phyloP scores from a whole-genome alignment of 1,140 invertebrate genomes.

The Calliopsis andreniformis region DNA sequence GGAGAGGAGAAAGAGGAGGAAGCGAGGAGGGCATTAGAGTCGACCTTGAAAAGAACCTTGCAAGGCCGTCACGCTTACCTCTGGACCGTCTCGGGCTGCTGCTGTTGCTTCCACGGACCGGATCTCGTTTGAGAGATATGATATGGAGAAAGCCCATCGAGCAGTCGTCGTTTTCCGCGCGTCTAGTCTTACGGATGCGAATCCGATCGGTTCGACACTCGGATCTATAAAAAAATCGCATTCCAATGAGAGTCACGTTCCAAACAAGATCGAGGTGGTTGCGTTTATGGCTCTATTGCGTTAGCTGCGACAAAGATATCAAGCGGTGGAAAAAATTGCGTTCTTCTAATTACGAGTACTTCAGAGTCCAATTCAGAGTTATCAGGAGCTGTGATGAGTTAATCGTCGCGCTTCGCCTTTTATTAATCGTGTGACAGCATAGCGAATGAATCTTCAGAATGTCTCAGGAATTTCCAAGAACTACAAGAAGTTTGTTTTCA shows the following conservation, averaged over 20 bases:
- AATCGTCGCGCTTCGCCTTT: background rate
- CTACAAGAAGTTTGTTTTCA: too few species aligned
- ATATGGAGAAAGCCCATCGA: conserved; percentile 46
- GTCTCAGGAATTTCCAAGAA: too few species aligned
- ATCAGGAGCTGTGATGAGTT: background rate
- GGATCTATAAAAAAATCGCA: background rate
- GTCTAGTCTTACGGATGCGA: conserved; percentile 49
- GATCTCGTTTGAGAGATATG: conserved; percentile 52
- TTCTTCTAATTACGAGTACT: too few species aligned
- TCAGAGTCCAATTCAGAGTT: too few species aligned
- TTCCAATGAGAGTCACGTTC: background rate
- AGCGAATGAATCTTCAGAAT: background rate
- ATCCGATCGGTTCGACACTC: conserved; percentile 33
- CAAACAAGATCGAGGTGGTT: background rate
- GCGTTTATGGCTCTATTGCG: background rate
- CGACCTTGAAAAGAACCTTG: conserved; percentile 69
- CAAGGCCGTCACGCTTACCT: conserved; percentile 69
- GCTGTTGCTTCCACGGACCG: conserved; percentile 37
- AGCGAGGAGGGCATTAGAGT: conserved; percentile 62
- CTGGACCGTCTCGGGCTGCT: conserved; percentile 51
- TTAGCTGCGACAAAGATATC: background rate
- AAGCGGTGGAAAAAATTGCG: too few species aligned
- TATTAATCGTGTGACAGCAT: background rate
- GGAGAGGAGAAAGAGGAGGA: conserved; percentile 16
- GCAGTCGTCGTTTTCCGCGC: background rate